Evolutionary conservation across 2,797 vertebrate species (phyloP), one percentile per base, ranked within the genome.

Genomic region (Euthynnus affinis): DNA sequence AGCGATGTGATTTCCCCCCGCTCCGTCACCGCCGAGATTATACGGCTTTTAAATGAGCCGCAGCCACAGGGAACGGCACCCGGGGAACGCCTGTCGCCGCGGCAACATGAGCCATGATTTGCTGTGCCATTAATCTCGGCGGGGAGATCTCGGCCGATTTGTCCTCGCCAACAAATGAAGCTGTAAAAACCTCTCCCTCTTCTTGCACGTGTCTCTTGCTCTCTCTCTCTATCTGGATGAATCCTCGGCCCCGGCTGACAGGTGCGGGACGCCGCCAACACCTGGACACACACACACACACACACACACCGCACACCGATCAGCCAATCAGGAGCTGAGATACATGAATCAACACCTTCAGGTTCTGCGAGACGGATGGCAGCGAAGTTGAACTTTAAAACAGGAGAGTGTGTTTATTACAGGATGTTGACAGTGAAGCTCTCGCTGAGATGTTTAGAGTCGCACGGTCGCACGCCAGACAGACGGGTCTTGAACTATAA

Each of bases 1-100:
- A 89, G 61, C 71, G 86, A 87, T 83, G 78, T 67, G 73, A 61
- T 84, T 61, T 80, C 65, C 80, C 48, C 34, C 62, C 59, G 74
- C 85, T 85, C 83, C 74, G 76, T 81, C 87, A 78, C 76, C 78
- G n/a, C 62, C 49, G 42, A 89, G 85, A 94, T 92, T 89, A 86
- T 88, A 89, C 81, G 25, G 81, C 78, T 91, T 92, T 93, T 90
- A 94, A 93, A 94, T 92, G 92, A 93, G 87, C 89, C 59, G 82
- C 89, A 89, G 87, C 89, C 76, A 49, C 34, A 68, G 65, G 89
- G 87, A 93, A 88, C 78, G 69, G 74, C 74, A 20, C 74, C 81
- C 22, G 56, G 80, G 88, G 81, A 89, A 80, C 46, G 87, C 89
- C 89, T 91, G 90, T 91, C 90, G 84, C 88, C 72, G 46, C 60